phyloP scores from a whole-genome alignment of 1,140 invertebrate species.

The Drosophila sp. region DNA sequence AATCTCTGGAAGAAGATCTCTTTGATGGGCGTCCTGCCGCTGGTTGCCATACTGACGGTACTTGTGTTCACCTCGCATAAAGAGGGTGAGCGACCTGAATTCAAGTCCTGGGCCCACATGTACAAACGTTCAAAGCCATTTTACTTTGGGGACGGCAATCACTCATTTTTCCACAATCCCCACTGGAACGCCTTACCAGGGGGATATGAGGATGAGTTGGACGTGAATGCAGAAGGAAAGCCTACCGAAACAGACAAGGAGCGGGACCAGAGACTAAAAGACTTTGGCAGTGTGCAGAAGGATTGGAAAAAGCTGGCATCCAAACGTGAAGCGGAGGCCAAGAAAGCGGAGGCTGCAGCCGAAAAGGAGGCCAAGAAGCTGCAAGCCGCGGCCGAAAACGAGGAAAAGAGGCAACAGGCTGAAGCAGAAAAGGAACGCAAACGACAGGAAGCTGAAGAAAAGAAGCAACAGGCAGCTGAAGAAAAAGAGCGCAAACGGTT shows the following conservation, averaged over 20 bases:
- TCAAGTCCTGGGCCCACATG: conserved; percentile 89
- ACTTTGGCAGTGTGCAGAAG: conserved; percentile 40
- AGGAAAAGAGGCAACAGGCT: conserved; percentile 6
- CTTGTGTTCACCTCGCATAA: conserved; percentile 32
- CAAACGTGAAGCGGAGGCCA: conserved; percentile 28
- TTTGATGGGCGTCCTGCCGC: conserved; percentile 38
- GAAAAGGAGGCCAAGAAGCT: conserved; percentile 28
- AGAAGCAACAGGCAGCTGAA: background rate
- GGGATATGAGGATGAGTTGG: conserved; percentile 89
- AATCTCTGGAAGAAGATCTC: conserved; percentile 39
- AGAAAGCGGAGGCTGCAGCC: conserved; percentile 1
- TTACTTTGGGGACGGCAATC: conserved; percentile 94
- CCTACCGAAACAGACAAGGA: conserved; percentile 39
- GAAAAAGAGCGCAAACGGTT: conserved; percentile 7
- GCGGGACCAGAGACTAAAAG: conserved; percentile 16
- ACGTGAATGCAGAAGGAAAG: conserved; percentile 25
- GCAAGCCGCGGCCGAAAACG: conserved; percentile 20
- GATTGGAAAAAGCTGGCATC: conserved; percentile 39
- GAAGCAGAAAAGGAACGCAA: conserved; percentile 10
- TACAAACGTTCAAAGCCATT: conserved; percentile 89
- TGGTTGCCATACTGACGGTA: conserved; percentile 44
- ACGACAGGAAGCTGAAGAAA: background rate
- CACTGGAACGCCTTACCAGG: conserved; percentile 89
- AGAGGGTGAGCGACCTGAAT: conserved; percentile 85
- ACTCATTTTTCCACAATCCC: conserved; percentile 90